phyloP scores from a whole-genome alignment of 2,113 vertebrate species.

The Anhinga anhinga region DNA sequence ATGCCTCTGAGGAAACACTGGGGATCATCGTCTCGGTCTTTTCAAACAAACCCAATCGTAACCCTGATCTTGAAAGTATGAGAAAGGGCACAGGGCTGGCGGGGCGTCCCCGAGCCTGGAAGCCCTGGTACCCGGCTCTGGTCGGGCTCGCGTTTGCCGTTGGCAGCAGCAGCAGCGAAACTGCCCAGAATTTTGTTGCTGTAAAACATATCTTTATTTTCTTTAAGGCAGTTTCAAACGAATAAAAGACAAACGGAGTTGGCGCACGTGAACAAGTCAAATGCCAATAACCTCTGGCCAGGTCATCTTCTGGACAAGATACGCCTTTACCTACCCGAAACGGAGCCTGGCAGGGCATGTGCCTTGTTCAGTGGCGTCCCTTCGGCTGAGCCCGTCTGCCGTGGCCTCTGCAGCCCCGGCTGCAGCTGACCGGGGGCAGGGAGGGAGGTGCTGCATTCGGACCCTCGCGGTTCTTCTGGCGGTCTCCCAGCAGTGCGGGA shows the following conservation, averaged over 20 bases:
- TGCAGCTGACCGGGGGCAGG: not conserved
- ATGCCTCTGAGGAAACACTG: too few species aligned
- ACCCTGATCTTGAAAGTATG: too few species aligned
- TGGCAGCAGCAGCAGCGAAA: not conserved
- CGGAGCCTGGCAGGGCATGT: not conserved
- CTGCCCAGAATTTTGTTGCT: not conserved
- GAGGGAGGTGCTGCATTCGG: not conserved
- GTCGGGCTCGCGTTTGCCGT: not conserved
- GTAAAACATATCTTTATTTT: not conserved
- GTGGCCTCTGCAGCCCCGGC: not conserved
- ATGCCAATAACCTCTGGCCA: constrained; percentile 54
- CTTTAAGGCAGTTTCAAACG: not conserved
- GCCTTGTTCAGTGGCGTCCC: constrained; percentile 2
- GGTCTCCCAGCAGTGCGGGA: not conserved
- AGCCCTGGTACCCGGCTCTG: not conserved
- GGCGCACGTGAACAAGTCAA: not conserved
- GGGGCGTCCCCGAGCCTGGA: not conserved
- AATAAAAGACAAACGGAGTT: not conserved
- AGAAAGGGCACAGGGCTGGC: not conserved
- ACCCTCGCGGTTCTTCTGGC: not conserved
- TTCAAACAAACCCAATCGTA: not conserved
- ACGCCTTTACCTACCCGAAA: not conserved
- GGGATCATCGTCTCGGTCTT: not conserved
- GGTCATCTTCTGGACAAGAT: constrained; percentile 64
- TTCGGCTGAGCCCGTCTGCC: not conserved